Conservation (phyloP, 2,797 vertebrate species). For the Holocentrus rufus region DNA sequence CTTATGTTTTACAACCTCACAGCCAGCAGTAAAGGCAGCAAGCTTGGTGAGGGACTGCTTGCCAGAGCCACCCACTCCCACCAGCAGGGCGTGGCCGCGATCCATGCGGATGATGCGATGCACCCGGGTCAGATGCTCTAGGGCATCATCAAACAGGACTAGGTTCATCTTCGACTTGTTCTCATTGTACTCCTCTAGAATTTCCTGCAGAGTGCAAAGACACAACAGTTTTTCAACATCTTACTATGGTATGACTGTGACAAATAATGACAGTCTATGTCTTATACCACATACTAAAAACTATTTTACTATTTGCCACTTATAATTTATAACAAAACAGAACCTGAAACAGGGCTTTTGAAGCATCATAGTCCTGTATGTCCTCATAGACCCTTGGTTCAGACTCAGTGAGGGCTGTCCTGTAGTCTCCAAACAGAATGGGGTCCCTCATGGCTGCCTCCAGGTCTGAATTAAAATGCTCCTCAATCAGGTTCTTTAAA, state of each 20-base stretch:
- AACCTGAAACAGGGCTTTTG: constrained; percentile 95
- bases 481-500: constrained; percentile 82
- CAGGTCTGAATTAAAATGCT: constrained; percentile 84
- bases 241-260: not conserved
- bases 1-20: constrained; percentile 82
- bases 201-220: constrained; percentile 82
- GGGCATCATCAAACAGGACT: constrained; percentile 94
- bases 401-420: constrained; percentile 85
- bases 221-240: not conserved
- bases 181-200: constrained; percentile 95
- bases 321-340: not conserved
- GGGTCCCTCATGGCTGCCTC: constrained; percentile 89
- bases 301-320: not conserved
- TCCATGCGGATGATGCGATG: constrained; percentile 93
- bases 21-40: constrained; percentile 90
- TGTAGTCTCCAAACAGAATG: constrained; percentile 95
- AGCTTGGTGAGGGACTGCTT: constrained; percentile 94
- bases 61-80: constrained; percentile 93
- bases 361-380: constrained; percentile 91
- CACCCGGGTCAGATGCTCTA: constrained; percentile 92
- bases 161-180: constrained; percentile 88
- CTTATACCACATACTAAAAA: not conserved
- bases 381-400: constrained; percentile 92
- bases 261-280: not conserved
- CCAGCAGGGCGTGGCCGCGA: constrained; percentile 90